Evolutionary conservation across 2,797 vertebrate genomes (phyloP).

Genomic region (Eidolon dupreanum): DNA sequence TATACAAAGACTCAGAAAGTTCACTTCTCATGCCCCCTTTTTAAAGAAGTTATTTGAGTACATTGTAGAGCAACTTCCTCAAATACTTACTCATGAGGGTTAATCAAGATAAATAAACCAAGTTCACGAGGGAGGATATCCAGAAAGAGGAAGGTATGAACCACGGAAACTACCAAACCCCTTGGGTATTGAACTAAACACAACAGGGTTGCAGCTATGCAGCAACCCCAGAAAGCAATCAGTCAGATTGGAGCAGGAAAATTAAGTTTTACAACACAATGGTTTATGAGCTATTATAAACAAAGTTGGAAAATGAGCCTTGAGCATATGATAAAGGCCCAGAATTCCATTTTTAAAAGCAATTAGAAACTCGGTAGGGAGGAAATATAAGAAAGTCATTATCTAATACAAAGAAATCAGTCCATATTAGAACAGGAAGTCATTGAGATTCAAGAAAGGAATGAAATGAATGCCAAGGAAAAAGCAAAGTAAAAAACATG

Average conservation of each 20-base stretch:
- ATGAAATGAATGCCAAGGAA: too few relatives aligned
- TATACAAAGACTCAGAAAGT: neutral
- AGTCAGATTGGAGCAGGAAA: neutral
- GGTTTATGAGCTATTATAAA: neutral
- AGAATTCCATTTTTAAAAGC: too few relatives aligned
- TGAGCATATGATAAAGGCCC: too few relatives aligned
- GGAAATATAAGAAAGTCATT: too few relatives aligned
- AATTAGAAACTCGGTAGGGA: too few relatives aligned
- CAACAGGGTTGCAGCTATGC: fast-evolving
- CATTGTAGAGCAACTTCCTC: constrained; percentile 34
- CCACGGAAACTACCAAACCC: neutral
- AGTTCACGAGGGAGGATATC: neutral
- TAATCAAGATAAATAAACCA: neutral
- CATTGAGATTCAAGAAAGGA: too few relatives aligned
- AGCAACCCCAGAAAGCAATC: neutral
- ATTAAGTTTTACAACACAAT: neutral
- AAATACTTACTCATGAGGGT: neutral
- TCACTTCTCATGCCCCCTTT: neutral
- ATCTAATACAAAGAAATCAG: too few relatives aligned
- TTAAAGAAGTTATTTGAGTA: neutral
- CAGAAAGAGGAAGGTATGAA: neutral
- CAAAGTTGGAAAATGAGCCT: too few relatives aligned
- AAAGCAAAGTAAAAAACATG: too few relatives aligned
- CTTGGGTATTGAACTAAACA: neutral
- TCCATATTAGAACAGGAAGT: too few relatives aligned